A percentile compares a stretch with the other conserved stretches of the same genome.
Conservation (phyloP, 2,797 vertebrate species). For the Pseudochirops cupreus region DNA sequence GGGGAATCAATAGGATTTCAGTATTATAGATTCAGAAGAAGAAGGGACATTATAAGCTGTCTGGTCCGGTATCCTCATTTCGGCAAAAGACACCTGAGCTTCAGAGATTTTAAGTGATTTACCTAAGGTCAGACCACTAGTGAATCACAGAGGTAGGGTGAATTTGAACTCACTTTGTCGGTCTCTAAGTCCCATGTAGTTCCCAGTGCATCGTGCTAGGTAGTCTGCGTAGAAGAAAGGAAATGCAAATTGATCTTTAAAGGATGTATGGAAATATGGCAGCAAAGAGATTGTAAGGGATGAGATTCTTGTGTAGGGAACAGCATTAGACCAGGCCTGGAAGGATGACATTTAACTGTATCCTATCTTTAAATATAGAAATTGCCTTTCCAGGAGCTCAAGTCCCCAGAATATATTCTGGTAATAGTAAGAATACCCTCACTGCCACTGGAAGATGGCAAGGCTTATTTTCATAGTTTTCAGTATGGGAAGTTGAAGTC, state of each 20-base stretch:
- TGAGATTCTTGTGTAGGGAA: neutral
- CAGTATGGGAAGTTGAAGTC: neutral
- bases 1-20: neutral
- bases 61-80: neutral
- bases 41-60: neutral
- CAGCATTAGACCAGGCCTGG: neutral
- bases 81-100: neutral
- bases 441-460: neutral
- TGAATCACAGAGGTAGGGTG: neutral
- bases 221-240: neutral
- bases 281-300: neutral
- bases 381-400: neutral
- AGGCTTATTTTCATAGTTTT: slow-evolving; percentile 17
- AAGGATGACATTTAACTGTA: neutral
- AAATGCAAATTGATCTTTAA: neutral
- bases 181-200: neutral
- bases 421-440: neutral
- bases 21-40: neutral
- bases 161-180: neutral
- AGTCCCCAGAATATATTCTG: neutral
- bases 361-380: neutral
- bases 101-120: neutral
- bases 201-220: neutral
- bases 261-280: neutral
- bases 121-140: neutral